Evolutionary conservation across 2,113 vertebrate species (phyloP), one percentile per base, ranked within the genome.

Genomic region (Riparia riparia): DNA sequence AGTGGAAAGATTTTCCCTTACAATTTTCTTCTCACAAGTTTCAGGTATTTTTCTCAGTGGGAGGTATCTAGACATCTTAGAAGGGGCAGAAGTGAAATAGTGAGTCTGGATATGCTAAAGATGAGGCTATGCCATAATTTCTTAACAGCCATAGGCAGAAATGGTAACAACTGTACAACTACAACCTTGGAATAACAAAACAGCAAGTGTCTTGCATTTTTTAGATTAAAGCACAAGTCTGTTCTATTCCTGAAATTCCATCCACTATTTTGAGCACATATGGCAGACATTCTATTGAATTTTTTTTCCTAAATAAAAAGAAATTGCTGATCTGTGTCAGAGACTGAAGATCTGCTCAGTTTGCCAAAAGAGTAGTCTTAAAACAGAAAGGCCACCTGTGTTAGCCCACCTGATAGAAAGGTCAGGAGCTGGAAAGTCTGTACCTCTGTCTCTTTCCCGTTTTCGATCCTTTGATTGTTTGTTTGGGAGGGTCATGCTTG

Each of bases 301-400:
- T 95, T 91, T 96, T 96, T 61, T 95, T 37, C 37, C 64, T 58
- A 66, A 84, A 93, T 56, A 89, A 96, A 97, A 95, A 96, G 74
- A 89, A 95, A 97, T 88, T 7, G 84, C 81, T 96, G 96, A 95
- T 97, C 94, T 96, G 70, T 97, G 91, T 98, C 86, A 87, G 90
- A 85, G 95, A 97, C 95, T n/a, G 56, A 96, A 96, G 54, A 82
- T 64, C 53, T 88, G 86, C 78, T 98, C 79, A 60, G 60, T 96
- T 94, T 97, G 96, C 96, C 97, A 97, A 96, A 97, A 96, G 60
- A 26, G 5, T 81, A 97, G 89, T 94, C 95, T 89, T 90, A 97
- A 97, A 98, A 97, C 91, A 97, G 68, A 97, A 96, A 97, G 94
- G 97, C 97, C 97, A 97, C 94, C 96, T 98, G 95, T 96, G 95